Evolutionary conservation across 92 coral and sea anemone genomes (phyloP).

Genomic region (Desmophyllum pertusum): DNA sequence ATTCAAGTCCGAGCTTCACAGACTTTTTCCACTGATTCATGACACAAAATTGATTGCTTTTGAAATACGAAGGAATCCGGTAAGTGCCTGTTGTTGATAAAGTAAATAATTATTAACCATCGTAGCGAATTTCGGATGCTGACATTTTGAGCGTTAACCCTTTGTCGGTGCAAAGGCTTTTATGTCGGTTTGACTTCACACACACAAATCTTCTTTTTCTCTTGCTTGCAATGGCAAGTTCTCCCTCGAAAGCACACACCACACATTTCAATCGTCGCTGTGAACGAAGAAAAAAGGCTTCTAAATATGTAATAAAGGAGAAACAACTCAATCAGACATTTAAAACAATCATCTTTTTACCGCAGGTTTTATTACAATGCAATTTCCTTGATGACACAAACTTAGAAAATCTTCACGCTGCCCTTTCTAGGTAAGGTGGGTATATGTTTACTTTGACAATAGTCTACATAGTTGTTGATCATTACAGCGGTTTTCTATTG

Average conservation of each 20-base stretch:
- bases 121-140: not conserved
- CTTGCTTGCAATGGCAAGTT: too few relatives aligned
- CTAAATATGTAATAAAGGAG: not conserved
- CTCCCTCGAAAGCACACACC: too few relatives aligned
- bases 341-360: not conserved
- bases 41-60: conserved; percentile 92
- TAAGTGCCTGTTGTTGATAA: conserved; percentile 6
- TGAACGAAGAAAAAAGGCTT: too few relatives aligned
- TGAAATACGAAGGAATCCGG: conserved; percentile 74
- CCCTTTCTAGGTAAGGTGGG: conserved; percentile 70
- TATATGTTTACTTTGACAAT: not conserved
- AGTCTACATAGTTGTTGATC: not conserved
- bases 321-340: not conserved
- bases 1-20: conserved; percentile 73
- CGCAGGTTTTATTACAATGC: conserved; percentile 46
- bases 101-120: not conserved
- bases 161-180: too few relatives aligned
- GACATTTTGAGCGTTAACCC: not conserved
- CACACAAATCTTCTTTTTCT: too few relatives aligned
- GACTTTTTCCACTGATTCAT: conserved; percentile 73
- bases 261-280: too few relatives aligned
- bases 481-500: too few relatives aligned
- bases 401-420: conserved; percentile 77
- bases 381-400: conserved; percentile 81
- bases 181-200: too few relatives aligned